These are phyloP conservation scores for Brienomyrus longianalis DNA, from an alignment of 2,113 vertebrate genomes.

Conservation along the genomic window DNA sequence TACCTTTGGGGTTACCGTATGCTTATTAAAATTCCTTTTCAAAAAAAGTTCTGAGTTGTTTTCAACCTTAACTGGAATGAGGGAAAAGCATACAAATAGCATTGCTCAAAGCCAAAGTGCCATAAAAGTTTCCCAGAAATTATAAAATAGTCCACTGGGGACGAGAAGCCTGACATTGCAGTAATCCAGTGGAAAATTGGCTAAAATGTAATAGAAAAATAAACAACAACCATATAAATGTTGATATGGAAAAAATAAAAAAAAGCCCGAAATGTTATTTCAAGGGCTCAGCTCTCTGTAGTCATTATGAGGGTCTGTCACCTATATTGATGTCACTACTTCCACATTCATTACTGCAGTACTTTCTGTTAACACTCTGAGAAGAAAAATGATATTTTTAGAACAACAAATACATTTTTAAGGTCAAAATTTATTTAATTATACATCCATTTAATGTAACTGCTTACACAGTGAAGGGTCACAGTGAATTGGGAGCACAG, in stretches of 20 bases:
- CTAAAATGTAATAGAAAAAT: constrained; percentile 39
- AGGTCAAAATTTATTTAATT: not conserved
- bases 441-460: not conserved
- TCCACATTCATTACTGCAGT: not conserved
- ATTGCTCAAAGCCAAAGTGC: constrained; percentile 33
- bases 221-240: constrained; percentile 42
- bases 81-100: constrained; percentile 34
- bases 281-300: constrained; percentile 18
- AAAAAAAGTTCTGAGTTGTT: constrained; percentile 44
- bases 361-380: not conserved
- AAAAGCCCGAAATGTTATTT: constrained; percentile 26
- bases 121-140: constrained; percentile 37
- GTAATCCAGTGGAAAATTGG: constrained; percentile 48
- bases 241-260: constrained; percentile 34
- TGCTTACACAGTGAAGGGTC: not conserved
- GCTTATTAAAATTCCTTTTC: constrained; percentile 49
- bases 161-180: constrained; percentile 33
- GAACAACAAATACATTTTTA: constrained; percentile 10
- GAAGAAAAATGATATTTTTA: not conserved
- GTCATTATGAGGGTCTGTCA: constrained; percentile 15
- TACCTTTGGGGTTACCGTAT: constrained; percentile 53
- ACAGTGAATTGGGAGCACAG: not conserved
- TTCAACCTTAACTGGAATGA: constrained; percentile 33
- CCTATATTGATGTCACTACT: constrained; percentile 9
- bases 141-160: constrained; percentile 34